These are phyloP conservation scores for Pelusios castaneus DNA, from an alignment of 2,113 vertebrate genomes.

Conservation along the genomic window DNA sequence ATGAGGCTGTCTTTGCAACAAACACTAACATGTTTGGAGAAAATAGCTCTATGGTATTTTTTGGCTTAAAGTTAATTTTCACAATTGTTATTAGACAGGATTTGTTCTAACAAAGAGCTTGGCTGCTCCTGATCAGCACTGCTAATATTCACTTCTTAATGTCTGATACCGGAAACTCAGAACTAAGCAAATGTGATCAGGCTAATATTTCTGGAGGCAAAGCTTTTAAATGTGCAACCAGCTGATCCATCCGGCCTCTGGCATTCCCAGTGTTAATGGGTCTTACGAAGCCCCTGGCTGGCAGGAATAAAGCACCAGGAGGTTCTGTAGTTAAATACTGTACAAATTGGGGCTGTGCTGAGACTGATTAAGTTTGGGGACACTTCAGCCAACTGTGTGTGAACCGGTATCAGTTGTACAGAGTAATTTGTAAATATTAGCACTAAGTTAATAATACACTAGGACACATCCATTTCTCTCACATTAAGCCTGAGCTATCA, in stretches of 20 bases:
- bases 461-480: background rate
- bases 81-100: background rate
- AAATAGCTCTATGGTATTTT: background rate
- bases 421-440: background rate
- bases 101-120: background rate
- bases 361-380: background rate
- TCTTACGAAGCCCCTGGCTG: accelerated
- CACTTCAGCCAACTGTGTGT: background rate
- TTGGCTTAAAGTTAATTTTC: background rate
- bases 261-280: background rate
- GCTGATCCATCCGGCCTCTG: background rate
- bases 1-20: background rate
- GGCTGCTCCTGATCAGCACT: background rate
- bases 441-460: background rate
- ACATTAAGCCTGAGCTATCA: background rate
- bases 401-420: background rate
- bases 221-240: background rate
- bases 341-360: background rate
- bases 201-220: background rate
- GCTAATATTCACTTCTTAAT: background rate
- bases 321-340: background rate
- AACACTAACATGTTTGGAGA: background rate
- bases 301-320: background rate
- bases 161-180: background rate
- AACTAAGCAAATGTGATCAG: background rate